Evolutionary conservation across 1,140 invertebrate species (phyloP).

Genomic region (Platorchestia sp.): DNA sequence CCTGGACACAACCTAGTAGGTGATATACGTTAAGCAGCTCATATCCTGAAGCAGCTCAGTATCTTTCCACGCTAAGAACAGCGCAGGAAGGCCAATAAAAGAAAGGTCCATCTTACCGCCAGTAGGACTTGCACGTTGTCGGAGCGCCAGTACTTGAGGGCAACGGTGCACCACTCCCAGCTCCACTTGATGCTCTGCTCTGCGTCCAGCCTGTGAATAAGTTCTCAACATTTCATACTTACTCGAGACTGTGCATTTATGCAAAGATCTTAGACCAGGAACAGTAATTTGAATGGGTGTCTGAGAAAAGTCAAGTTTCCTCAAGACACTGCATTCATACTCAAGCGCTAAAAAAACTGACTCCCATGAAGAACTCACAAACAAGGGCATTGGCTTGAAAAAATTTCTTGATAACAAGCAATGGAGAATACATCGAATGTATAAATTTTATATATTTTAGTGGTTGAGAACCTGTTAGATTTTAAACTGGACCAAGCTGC

Average conservation of each 20-base stretch:
- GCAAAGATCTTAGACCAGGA: background rate
- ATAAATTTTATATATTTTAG: background rate
- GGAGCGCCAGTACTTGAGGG: slow-evolving; percentile 47
- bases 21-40: too few species aligned
- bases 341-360: too few species aligned
- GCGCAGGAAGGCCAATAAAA: background rate
- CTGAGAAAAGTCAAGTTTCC: too few species aligned
- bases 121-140: slow-evolving; percentile 38
- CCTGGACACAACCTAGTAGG: too few species aligned
- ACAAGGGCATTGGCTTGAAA: background rate
- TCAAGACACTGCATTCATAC: too few species aligned
- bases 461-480: background rate
- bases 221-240: slow-evolving; percentile 8
- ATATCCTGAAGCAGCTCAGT: too few species aligned
- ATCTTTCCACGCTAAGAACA: background rate
- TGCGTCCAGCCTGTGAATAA: background rate
- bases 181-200: background rate
- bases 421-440: background rate
- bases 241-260: background rate
- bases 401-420: background rate
- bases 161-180: background rate
- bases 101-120: background rate
- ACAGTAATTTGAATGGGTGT: too few species aligned
- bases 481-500: background rate
- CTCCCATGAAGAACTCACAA: too few species aligned